phyloP scores from a whole-genome alignment of 2,797 vertebrate genomes.

The Limosa lapponica region DNA sequence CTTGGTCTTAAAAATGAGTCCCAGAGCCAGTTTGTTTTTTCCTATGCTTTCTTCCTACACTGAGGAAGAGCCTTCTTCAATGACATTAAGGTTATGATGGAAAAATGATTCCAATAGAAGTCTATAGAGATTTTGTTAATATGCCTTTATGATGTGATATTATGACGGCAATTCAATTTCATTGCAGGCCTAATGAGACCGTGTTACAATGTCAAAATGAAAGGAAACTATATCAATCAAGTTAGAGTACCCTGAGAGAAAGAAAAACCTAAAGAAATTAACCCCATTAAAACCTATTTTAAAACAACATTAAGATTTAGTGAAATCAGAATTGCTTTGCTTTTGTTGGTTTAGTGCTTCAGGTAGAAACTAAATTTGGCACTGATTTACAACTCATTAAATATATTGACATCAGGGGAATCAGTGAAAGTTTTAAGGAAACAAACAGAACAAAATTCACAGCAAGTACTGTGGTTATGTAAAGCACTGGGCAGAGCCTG shows the following conservation, averaged over 20 bases:
- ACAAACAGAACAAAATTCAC: constrained; percentile 8
- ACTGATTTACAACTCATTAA: constrained; percentile 62
- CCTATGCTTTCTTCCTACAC: not conserved
- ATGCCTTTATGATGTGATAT: constrained; percentile 77
- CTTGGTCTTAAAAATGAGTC: not conserved
- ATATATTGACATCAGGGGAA: constrained; percentile 48
- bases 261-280: constrained; percentile 71
- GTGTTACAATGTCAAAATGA: constrained; percentile 75
- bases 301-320: constrained; percentile 72
- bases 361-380: constrained; percentile 60
- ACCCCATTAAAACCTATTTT: constrained; percentile 71
- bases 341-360: constrained; percentile 64
- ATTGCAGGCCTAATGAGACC: constrained; percentile 76
- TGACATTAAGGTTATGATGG: constrained; percentile 73
- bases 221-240: constrained; percentile 72
- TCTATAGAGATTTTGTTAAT: constrained; percentile 73
- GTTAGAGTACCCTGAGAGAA: constrained; percentile 60
- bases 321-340: constrained; percentile 58
- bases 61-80: constrained; percentile 39
- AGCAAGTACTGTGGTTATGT: not conserved
- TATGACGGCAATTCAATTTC: constrained; percentile 78
- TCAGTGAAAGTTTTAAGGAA: not conserved
- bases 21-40: not conserved
- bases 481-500: not conserved
- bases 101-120: constrained; percentile 67